phyloP scores from a whole-genome alignment of 1,140 invertebrate species.

The Drosophila micromelanica region DNA sequence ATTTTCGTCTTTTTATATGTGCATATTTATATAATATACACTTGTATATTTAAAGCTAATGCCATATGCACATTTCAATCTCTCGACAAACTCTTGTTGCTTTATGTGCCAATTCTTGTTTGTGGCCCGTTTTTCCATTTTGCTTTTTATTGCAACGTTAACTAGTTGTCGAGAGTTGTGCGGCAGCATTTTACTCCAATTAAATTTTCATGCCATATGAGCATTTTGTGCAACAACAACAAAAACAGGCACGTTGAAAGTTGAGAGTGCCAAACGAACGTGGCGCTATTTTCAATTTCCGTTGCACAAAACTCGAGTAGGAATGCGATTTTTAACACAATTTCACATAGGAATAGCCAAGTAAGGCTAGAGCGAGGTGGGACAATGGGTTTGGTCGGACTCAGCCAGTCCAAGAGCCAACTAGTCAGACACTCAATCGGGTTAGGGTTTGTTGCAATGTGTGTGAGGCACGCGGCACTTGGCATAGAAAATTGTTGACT shows the following conservation, averaged over 20 bases:
- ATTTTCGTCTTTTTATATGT: background rate
- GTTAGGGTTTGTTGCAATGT: background rate
- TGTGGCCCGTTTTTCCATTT: conserved; percentile 17
- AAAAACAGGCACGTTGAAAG: conserved; percentile 1
- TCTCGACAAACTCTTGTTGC: conserved; percentile 41
- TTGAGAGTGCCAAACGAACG: conserved; percentile 56
- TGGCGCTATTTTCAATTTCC: conserved; percentile 78
- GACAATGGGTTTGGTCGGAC: no score
- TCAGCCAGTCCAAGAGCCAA: conserved; percentile 14
- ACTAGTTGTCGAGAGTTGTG: conserved; percentile 77
- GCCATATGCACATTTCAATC: conserved; percentile 75
- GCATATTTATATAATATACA: background rate
- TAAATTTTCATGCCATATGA: conserved; percentile 80
- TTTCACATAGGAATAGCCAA: conserved; percentile 51
- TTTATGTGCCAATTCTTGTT: conserved; percentile 35
- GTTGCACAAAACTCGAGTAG: conserved; percentile 59
- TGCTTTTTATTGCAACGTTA: conserved; percentile 53
- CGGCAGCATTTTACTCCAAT: conserved; percentile 78
- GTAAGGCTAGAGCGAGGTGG: background rate
- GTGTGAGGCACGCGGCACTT: conserved; percentile 41
- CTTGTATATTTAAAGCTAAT: conserved; percentile 64
- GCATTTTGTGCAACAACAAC: conserved; percentile 60
- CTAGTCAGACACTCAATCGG: conserved; percentile 9
- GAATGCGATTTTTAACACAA: conserved; percentile 77
- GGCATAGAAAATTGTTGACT: conserved; percentile 62